Base-by-base conservation (phyloP, 2,797 vertebrate genomes). In the Oreochromis mossambicus region DNA sequence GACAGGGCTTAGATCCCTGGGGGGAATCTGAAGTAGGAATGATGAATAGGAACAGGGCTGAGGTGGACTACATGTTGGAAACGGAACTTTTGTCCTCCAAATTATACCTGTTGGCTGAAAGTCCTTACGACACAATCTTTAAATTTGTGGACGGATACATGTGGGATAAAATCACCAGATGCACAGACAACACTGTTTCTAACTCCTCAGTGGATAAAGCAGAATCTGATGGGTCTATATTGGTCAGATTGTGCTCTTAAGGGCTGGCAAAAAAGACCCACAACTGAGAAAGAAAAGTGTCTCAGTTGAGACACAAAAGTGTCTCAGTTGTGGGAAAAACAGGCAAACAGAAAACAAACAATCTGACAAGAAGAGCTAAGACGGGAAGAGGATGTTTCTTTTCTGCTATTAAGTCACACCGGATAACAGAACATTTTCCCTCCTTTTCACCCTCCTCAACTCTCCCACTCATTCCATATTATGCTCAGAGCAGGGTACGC, bases 391-490 rank as follows among this genome's bases (percentile, higher is more conserved):
- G 88, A 88, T 88, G 87, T 94, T 91, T 95, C 88, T 86, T 86
- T 81, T 91, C 81, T 70, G 81, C 84, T 84, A 93, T 94, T 93
- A 93, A 94, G 91, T 79, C 92, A 85, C 86, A 84, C 90, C 91
- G 87, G 85, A 94, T 90, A 92, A 93, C 94, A 91, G 86, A 91
- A 89, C 88, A 79, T 84, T 79, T 83, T 63, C 87, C 84, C 91
- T 84, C 83, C 78, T 81, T 89, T 84, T 85, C 87, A 43, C 80
- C 78, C 63, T 51, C 34, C 77, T 24, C 70, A 5, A 46, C 80
- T 52, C 84, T 50, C 51, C 70, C 66, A 17, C 87, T 88, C 84
- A 81, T 78, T 89, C 52, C 58, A 63, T 84, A 87, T 93, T 95
- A 87, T 92, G 87, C 92, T 94, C 86, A 56, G 86, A 93, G 84